A percentile compares a stretch with the other conserved stretches of the same genome.
These are phyloP conservation scores for Colletes collaris DNA, from an alignment of 2,888 invertebrate species.

Conservation along the genomic window DNA sequence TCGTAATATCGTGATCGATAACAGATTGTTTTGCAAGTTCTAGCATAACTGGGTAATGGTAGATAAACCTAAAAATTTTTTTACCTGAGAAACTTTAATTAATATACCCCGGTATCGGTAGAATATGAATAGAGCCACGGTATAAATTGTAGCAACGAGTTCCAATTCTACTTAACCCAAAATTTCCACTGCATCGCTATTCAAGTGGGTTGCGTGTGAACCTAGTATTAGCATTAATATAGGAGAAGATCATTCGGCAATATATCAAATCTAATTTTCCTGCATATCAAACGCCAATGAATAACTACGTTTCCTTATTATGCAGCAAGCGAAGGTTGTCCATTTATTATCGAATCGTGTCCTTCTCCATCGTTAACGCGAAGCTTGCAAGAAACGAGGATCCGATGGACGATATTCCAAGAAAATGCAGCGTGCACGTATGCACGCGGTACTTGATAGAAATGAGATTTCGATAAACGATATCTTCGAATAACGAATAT, in stretches of 20 bases:
- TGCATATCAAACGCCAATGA: constrained; percentile 29
- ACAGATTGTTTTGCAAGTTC: no score
- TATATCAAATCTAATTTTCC: constrained; percentile 44
- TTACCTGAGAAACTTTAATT: no score
- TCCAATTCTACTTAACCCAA: constrained; percentile 29
- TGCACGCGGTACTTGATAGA: neutral
- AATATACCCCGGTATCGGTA: neutral
- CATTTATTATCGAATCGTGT: constrained; percentile 16
- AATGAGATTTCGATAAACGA: constrained; percentile 8
- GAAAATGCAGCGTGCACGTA: neutral
- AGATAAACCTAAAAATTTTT: no score
- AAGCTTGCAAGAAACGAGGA: neutral
- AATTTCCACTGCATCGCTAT: constrained; percentile 17
- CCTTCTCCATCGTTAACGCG: constrained; percentile 6
- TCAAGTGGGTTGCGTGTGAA: constrained; percentile 41
- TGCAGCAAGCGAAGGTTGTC: constrained; percentile 10
- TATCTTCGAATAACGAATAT: constrained; percentile 12
- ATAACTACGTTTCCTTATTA: constrained; percentile 21
- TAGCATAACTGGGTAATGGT: no score
- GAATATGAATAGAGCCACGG: neutral
- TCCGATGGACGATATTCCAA: neutral
- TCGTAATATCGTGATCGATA: no score
- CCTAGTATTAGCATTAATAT: constrained; percentile 30
- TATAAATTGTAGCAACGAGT: neutral
- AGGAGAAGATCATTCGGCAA: constrained; percentile 21